Conservation (phyloP, 2,888 invertebrate genomes). For the Calliphora vomitoria region DNA sequence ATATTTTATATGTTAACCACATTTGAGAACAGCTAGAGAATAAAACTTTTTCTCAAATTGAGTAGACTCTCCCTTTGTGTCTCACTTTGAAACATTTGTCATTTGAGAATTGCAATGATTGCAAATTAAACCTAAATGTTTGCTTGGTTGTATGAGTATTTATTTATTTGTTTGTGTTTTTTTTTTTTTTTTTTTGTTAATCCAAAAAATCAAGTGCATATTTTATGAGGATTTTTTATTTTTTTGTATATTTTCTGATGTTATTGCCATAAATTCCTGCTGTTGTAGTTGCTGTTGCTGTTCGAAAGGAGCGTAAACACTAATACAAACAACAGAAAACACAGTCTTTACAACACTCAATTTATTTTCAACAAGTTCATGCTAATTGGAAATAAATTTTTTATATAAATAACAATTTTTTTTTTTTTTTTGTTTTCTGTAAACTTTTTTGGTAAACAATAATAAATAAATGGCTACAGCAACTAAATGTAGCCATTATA, state of each 20-base stretch:
- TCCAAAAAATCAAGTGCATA: constrained; percentile 44
- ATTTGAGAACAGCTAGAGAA: too few relatives aligned
- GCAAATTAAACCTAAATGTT: neutral
- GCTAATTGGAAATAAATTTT: constrained; percentile 53
- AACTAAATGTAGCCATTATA: neutral
- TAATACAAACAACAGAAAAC: neutral
- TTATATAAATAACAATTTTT: constrained; percentile 2
- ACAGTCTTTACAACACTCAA: constrained; percentile 30
- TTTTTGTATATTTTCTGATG: constrained; percentile 6
- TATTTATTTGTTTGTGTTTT: neutral
- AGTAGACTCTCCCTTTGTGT: too few relatives aligned
- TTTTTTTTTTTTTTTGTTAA: constrained; percentile 14
- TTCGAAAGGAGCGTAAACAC: constrained; percentile 17
- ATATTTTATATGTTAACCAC: too few relatives aligned
- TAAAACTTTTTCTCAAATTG: too few relatives aligned
- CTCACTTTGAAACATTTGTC: too few relatives aligned
- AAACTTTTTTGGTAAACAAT: neutral
- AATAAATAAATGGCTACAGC: neutral
- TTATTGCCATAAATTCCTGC: constrained; percentile 26
- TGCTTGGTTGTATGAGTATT: neutral
- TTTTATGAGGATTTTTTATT: constrained; percentile 39
- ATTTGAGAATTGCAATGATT: too few relatives aligned
- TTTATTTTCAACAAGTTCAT: constrained; percentile 56
- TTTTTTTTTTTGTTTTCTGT: neutral
- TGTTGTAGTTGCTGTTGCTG: constrained; percentile 7